Evolutionary conservation across 2,888 invertebrate species (phyloP).

Genomic region (Ptilodon capucinus): DNA sequence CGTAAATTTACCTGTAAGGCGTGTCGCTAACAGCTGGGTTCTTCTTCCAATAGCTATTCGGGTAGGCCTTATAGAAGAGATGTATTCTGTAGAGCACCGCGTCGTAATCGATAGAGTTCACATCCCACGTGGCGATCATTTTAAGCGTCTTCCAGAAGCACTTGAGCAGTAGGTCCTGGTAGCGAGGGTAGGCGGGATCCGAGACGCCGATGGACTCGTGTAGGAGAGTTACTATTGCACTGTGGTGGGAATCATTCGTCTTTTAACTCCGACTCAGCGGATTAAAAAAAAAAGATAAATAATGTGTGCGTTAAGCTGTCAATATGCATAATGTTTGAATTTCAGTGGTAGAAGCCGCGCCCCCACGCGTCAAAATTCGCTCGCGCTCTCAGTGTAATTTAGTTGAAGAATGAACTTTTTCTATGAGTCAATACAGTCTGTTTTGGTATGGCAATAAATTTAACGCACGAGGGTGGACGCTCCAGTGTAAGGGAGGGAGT

Average conservation of each 20-base stretch:
- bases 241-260: constrained; percentile 58
- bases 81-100: constrained; percentile 92
- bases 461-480: too few relatives aligned
- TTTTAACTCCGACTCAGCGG: background rate
- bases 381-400: too few relatives aligned
- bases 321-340: too few relatives aligned
- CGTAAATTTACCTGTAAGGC: constrained; percentile 89
- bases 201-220: constrained; percentile 90
- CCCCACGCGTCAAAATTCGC: too few relatives aligned
- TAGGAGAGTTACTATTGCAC: constrained; percentile 93
- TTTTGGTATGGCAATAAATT: too few relatives aligned
- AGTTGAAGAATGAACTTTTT: too few relatives aligned
- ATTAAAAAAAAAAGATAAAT: too few relatives aligned
- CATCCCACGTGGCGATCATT: constrained; percentile 91
- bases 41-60: constrained; percentile 93
- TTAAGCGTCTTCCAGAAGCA: constrained; percentile 98
- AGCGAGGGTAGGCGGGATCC: constrained; percentile 84
- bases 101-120: constrained; percentile 89
- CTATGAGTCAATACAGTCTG: too few relatives aligned
- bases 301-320: too few relatives aligned
- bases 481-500: too few relatives aligned
- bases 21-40: constrained; percentile 89
- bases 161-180: constrained; percentile 93
- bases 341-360: too few relatives aligned
- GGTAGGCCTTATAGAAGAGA: constrained; percentile 93